These are phyloP conservation scores for Torymus auratus DNA, from an alignment of 2,888 invertebrate genomes.

Conservation along the genomic window DNA sequence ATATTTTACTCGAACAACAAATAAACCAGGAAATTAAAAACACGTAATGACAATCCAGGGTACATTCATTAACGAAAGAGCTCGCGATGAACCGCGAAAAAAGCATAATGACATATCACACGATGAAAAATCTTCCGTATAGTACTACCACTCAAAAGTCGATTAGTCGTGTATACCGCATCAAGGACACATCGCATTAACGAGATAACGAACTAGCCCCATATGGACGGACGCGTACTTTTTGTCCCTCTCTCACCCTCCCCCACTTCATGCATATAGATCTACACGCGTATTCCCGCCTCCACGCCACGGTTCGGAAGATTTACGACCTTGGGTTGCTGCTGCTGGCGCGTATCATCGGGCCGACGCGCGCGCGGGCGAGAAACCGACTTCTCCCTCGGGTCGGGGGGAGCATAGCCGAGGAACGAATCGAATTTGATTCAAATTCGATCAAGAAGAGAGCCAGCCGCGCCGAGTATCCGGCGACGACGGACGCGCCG, in stretches of 20 bases:
- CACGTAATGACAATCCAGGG: too few relatives aligned
- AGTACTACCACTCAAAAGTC: slow-evolving; percentile 41
- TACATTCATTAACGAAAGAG: too few relatives aligned
- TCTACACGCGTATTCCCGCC: neutral
- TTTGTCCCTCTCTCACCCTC: neutral
- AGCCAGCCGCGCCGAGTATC: neutral
- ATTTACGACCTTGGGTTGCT: slow-evolving; percentile 18
- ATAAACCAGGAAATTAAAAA: too few relatives aligned
- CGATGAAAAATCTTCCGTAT: slow-evolving; percentile 1
- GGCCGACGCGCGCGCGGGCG: too few relatives aligned
- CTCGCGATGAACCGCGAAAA: too few relatives aligned
- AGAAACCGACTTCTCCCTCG: neutral
- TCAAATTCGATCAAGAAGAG: slow-evolving; percentile 38
- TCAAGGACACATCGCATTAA: slow-evolving; percentile 19
- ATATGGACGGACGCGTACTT: slow-evolving; percentile 9
- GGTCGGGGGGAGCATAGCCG: neutral
- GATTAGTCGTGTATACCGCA: slow-evolving; percentile 3
- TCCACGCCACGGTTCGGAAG: neutral
- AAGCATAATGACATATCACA: too few relatives aligned
- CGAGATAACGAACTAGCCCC: slow-evolving; percentile 28
- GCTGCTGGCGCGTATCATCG: too few relatives aligned
- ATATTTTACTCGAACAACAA: too few relatives aligned
- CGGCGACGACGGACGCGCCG: neutral
- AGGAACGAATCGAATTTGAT: slow-evolving; percentile 31
- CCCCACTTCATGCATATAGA: neutral